Conservation (phyloP, 2,888 invertebrate species). For the Scaptomyza reducta region DNA sequence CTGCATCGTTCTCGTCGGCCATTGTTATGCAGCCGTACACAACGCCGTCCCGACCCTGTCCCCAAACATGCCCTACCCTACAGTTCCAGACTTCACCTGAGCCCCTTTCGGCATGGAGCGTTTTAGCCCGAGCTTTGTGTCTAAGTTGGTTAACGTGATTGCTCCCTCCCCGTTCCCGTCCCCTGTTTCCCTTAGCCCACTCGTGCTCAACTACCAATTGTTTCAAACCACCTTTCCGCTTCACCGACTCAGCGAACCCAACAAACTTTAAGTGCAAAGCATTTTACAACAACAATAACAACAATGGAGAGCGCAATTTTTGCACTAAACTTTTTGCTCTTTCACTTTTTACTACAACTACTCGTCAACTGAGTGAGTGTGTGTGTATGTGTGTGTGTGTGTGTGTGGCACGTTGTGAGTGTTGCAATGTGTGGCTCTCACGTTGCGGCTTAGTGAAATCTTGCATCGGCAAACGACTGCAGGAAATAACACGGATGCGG, state of each 20-base stretch:
- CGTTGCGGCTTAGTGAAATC: conserved; percentile 47
- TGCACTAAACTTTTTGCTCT: conserved; percentile 72
- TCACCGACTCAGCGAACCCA: conserved; percentile 58
- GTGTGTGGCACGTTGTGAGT: conserved; percentile 6
- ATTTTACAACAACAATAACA: conserved; percentile 48
- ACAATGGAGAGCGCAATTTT: conserved; percentile 50
- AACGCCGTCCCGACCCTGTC: background rate
- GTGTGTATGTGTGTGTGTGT: conserved; percentile 3
- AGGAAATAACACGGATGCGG: conserved; percentile 53
- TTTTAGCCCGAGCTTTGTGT: conserved; percentile 72
- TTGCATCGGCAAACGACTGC: conserved; percentile 52
- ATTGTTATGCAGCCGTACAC: conserved; percentile 53
- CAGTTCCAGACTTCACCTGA: background rate
- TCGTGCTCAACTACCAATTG: conserved; percentile 37
- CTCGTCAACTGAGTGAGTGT: background rate
- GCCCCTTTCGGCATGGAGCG: conserved; percentile 36
- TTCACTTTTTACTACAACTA: conserved; percentile 59
- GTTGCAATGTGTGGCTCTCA: conserved; percentile 30
- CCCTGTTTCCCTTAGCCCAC: background rate
- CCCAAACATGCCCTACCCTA: background rate
- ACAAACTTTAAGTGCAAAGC: conserved; percentile 74
- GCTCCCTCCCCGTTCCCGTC: conserved; percentile 24
- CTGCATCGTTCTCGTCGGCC: conserved; percentile 34
- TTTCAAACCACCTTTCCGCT: conserved; percentile 68
- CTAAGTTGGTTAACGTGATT: conserved; percentile 77